Evolutionary conservation across 2,113 vertebrate genomes (phyloP), one percentile per base, ranked within the genome.

Genomic region (Myotis brandtii): DNA sequence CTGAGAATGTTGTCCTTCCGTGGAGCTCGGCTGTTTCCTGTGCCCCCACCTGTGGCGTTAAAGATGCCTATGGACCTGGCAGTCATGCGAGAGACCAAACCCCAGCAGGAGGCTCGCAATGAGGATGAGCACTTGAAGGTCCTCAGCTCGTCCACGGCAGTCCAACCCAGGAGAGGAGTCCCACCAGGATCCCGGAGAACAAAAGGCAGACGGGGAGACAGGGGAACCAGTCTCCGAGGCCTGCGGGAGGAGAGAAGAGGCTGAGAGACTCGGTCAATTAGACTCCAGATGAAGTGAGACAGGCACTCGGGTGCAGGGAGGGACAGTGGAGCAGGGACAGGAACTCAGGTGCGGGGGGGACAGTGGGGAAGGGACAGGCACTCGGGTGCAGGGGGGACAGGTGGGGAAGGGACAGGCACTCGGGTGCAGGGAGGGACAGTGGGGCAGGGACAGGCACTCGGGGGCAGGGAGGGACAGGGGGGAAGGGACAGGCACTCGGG

Each of bases 141-240:
- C 75, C 69, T 23, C 34, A 30, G 52, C 43, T 62, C 21, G 9
- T 25, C 59, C 3, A 1, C 2, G 5, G n/a, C 40, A 11, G 23
- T 85, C 11, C 25, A 52, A 59, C 37, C 50, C 27, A 10, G 32
- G n/a, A 64, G 81, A 80, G 14, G 23, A 59, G 50, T 43, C 32
- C 20, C 3, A 48, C 50, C 14, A 27, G 16, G 18, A 30, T n/a
- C 5, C 9, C 11, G 5, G 5, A 1, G 1, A 7, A 2, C 5
- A 18, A 52, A 76, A 8, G 69, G 14, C 0, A 4, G 64, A 50
- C 5, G 34, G 32, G 0, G 23, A 32, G 34, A 62, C 8, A 34
- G 50, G 13, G 37, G 34, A 72, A 4, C 4, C 1, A 1, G 14
- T 0, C 16, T 34, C 46, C 3, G 0, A 21, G 64, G 54, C 34